phyloP scores from a whole-genome alignment of 2,797 vertebrate genomes.

The Melanogrammus aeglefinus region DNA sequence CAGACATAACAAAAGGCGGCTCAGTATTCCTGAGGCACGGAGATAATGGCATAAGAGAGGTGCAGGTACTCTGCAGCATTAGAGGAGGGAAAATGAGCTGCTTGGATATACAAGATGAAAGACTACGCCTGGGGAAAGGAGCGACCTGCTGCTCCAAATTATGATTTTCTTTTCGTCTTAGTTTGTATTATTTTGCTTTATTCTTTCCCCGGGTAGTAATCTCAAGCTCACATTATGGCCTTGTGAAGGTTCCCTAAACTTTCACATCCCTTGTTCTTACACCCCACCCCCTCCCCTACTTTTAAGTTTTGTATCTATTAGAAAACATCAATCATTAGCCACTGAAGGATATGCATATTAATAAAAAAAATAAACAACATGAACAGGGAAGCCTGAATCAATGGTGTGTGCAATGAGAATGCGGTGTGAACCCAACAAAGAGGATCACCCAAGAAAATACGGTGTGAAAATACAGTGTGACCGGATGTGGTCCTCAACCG shows the following conservation, averaged over 20 bases:
- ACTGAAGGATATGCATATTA: neutral
- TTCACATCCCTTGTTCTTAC: neutral
- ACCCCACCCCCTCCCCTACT: neutral
- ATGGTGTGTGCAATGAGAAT: neutral
- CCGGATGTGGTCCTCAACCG: no score
- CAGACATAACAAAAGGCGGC: neutral
- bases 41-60: neutral
- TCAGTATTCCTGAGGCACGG: neutral
- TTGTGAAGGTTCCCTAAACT: neutral
- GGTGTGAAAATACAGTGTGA: no score
- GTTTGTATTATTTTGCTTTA: slow-evolving; percentile 23
- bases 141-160: neutral
- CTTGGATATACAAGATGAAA: slow-evolving; percentile 37
- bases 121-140: slow-evolving; percentile 9
- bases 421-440: no score
- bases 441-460: no score
- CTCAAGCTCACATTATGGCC: slow-evolving; percentile 9
- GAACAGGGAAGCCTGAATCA: neutral
- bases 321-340: neutral
- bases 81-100: slow-evolving; percentile 19
- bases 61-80: slow-evolving; percentile 1
- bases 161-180: neutral
- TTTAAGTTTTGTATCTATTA: neutral
- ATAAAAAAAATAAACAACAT: neutral
- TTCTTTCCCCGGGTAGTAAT: slow-evolving; percentile 28